Evolutionary conservation across 2,113 vertebrate species (phyloP).

Genomic region (Silurus asotus): DNA sequence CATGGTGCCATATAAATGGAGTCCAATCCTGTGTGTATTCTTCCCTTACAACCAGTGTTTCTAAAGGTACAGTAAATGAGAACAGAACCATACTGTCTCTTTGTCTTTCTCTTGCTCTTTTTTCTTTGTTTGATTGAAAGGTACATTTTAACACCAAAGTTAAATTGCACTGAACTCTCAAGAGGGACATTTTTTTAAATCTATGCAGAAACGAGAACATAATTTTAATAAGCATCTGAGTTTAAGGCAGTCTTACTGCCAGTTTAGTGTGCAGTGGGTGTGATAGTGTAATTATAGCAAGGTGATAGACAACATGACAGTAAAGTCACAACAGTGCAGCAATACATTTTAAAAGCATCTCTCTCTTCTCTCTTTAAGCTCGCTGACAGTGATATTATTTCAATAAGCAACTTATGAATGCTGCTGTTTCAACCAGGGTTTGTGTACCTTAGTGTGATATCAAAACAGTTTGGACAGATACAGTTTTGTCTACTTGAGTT

Average conservation of each 20-base stretch:
- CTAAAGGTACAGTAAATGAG: background rate
- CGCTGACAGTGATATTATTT: background rate
- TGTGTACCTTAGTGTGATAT: conserved; percentile 2
- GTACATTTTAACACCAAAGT: background rate
- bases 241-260: background rate
- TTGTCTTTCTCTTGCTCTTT: background rate
- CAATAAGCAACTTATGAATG: background rate
- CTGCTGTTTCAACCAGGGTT: background rate
- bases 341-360: background rate
- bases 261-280: background rate
- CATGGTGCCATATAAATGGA: background rate
- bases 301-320: background rate
- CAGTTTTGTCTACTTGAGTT: background rate
- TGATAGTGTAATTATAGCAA: conserved; percentile 7
- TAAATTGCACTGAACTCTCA: background rate
- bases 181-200: background rate
- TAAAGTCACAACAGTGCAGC: background rate
- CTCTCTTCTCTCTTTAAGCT: background rate
- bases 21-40: background rate
- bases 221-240: background rate
- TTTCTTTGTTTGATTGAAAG: background rate
- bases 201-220: background rate
- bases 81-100: background rate
- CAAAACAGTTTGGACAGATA: background rate
- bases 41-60: background rate